A percentile compares a stretch with the other conserved stretches of the same genome.
Evolutionary conservation across 2,797 vertebrate species (phyloP).

Genomic region (Parambassis ranga): DNA sequence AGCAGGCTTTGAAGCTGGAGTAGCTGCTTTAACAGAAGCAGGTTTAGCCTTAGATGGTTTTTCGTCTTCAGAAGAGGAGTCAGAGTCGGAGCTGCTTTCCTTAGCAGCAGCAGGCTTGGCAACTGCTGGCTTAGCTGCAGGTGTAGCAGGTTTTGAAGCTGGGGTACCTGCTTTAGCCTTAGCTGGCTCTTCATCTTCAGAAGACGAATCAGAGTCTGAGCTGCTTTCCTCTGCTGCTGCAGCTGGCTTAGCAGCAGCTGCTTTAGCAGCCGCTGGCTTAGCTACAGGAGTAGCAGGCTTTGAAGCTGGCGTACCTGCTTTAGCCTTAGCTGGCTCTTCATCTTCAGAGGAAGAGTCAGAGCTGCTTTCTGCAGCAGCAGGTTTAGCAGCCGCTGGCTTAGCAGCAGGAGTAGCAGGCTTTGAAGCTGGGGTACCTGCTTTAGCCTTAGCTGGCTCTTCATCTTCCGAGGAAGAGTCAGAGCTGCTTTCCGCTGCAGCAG

Average conservation of each 20-base stretch:
- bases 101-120: no score
- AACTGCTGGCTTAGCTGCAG: conserved; percentile 65
- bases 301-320: conserved; percentile 2
- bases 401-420: conserved; percentile 51
- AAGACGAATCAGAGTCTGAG: conserved; percentile 56
- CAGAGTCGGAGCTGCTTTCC: conserved; percentile 77
- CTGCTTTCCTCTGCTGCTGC: conserved; percentile 58
- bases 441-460: conserved; percentile 32
- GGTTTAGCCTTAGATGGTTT: conserved; percentile 59
- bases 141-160: conserved; percentile 27
- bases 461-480: conserved; percentile 72
- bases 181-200: conserved; percentile 25
- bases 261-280: no score
- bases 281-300: background rate
- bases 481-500: conserved; percentile 43
- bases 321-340: conserved; percentile 54
- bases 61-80: conserved; percentile 75
- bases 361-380: conserved; percentile 77
- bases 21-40: conserved; percentile 37
- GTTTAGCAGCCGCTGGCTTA: no score
- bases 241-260: no score
- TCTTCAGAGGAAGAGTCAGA: conserved; percentile 75
- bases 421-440: background rate
- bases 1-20: background rate
- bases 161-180: background rate